These are phyloP conservation scores for Bellardia bayeri DNA, from an alignment of 2,888 invertebrate species.

Conservation along the genomic window DNA sequence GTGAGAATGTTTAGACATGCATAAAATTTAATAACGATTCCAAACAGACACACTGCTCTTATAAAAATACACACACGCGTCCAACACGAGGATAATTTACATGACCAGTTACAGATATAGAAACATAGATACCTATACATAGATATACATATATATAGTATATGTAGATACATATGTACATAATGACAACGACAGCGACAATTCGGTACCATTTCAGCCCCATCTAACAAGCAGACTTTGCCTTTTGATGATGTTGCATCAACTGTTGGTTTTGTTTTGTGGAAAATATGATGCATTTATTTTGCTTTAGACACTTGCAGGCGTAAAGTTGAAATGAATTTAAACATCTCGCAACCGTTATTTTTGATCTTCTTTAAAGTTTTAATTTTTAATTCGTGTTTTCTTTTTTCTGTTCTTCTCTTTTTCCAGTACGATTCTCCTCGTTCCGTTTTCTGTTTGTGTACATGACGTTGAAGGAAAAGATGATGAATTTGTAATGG, in stretches of 20 bases:
- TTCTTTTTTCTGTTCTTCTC: background rate
- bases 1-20: conserved; percentile 38
- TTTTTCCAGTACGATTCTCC: background rate
- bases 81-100: conserved; percentile 69
- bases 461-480: background rate
- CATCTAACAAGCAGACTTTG: conserved; percentile 5
- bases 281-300: conserved; percentile 18
- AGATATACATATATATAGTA: too few relatives aligned
- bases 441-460: background rate
- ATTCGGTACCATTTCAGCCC: conserved; percentile 40
- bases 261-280: background rate
- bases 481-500: conserved; percentile 20
- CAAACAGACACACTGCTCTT: conserved; percentile 3
- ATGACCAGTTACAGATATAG: conserved; percentile 54
- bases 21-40: conserved; percentile 58
- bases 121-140: background rate
- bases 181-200: conserved; percentile 18
- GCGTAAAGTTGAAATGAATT: conserved; percentile 56
- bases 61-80: conserved; percentile 60
- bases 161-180: too few relatives aligned
- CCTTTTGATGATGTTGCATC: conserved; percentile 8
- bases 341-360: conserved; percentile 40
- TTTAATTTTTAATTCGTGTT: background rate
- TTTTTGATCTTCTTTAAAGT: conserved; percentile 42
- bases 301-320: conserved; percentile 37